These are phyloP conservation scores for Vidua macroura DNA, from an alignment of 2,113 vertebrate genomes.

Conservation along the genomic window DNA sequence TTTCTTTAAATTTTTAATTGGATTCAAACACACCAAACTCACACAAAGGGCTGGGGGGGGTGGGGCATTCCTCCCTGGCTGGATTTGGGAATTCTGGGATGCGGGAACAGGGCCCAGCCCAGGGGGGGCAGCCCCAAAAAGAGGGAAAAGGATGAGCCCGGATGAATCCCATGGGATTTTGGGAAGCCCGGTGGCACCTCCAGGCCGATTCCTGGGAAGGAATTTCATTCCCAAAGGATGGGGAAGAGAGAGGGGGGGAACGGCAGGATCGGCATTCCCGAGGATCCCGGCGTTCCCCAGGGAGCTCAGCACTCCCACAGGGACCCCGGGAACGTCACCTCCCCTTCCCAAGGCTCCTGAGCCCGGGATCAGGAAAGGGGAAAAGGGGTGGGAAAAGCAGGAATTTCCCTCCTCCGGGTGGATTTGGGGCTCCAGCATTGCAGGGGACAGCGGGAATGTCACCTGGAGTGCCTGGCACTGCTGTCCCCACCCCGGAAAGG, in stretches of 20 bases:
- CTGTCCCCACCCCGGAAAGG: fast-evolving
- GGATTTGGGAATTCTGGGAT: neutral
- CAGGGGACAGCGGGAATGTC: neutral
- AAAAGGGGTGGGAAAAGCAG: neutral
- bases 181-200: too few relatives aligned
- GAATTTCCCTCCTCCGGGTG: neutral
- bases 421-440: neutral
- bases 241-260: too few relatives aligned
- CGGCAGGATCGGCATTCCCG: neutral
- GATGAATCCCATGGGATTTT: neutral
- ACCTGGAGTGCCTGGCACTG: neutral
- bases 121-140: neutral
- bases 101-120: neutral
- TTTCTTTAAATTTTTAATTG: neutral
- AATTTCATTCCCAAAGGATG: neutral
- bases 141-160: neutral
- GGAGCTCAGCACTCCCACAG: neutral
- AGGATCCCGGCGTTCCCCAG: neutral
- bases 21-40: conserved; percentile 12
- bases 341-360: neutral
- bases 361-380: too few relatives aligned
- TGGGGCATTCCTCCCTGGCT: neutral
- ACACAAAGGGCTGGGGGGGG: neutral
- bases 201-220: neutral
- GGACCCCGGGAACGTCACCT: neutral